Percentiles rank a stretch among this genome's conserved stretches.
These are phyloP conservation scores for Periparus ater DNA, from an alignment of 2,797 vertebrate species.

Conservation along the genomic window DNA sequence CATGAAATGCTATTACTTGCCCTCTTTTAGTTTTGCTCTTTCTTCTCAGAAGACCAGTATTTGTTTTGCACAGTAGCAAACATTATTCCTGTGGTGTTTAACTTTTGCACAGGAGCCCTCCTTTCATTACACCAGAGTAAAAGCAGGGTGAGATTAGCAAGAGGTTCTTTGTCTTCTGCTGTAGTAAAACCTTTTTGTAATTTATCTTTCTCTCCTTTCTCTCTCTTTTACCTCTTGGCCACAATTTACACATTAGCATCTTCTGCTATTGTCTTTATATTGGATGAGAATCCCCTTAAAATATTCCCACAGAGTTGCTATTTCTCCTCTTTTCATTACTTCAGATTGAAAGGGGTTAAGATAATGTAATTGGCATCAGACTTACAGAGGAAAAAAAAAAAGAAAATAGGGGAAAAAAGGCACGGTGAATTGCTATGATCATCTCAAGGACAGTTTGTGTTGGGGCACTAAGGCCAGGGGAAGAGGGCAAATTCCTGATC, in stretches of 20 bases:
- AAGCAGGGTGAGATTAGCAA: conserved; percentile 6
- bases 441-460: neutral
- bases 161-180: conserved; percentile 23
- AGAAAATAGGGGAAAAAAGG: neutral
- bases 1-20: conserved; percentile 59
- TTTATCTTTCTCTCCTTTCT: conserved; percentile 13
- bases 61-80: conserved; percentile 48
- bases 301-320: neutral
- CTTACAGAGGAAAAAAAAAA: neutral
- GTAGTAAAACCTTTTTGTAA: conserved; percentile 13
- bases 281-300: conserved; percentile 34
- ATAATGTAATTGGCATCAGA: conserved; percentile 13
- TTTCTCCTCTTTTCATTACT: conserved; percentile 32
- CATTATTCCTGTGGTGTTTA: conserved; percentile 26
- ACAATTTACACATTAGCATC: neutral
- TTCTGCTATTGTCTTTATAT: conserved; percentile 14
- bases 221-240: conserved; percentile 19
- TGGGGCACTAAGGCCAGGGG: neutral
- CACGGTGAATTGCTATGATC: neutral
- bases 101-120: conserved; percentile 15
- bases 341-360: neutral
- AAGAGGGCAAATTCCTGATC: neutral
- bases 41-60: conserved; percentile 61
- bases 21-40: conserved; percentile 57
- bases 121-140: conserved; percentile 6